Evolutionary conservation across 1,140 invertebrate genomes (phyloP).

Genomic region (Neodiprion lecontei): DNA sequence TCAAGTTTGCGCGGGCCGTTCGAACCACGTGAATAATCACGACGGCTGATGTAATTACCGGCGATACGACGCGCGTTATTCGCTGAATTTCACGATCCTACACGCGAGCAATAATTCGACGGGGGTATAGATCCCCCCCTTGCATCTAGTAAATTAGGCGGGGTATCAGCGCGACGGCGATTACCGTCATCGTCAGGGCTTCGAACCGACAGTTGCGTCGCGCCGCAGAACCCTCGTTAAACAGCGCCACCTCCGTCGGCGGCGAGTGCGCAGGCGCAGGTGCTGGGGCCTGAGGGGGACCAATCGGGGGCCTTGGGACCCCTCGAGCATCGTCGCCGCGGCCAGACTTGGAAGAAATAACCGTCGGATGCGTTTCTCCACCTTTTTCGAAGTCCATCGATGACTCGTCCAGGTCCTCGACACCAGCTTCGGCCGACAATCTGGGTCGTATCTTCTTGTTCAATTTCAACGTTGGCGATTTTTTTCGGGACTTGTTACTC

Average conservation of each 20-base stretch:
- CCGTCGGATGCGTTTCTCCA: background rate
- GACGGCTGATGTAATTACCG: background rate
- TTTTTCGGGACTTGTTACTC: background rate
- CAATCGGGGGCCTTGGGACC: background rate
- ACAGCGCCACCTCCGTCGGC: constrained; percentile 31
- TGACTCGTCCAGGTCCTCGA: background rate
- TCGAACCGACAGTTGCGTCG: constrained; percentile 11
- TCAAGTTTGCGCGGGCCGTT: too few relatives aligned
- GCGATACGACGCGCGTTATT: background rate
- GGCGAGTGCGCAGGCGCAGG: constrained; percentile 38
- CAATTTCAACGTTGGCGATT: background rate
- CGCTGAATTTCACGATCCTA: background rate
- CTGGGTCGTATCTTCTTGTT: background rate
- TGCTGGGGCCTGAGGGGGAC: constrained; percentile 23
- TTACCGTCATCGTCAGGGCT: constrained; percentile 9
- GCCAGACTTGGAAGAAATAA: background rate
- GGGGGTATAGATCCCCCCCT: background rate
- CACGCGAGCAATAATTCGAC: constrained; percentile 2
- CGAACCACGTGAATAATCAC: background rate
- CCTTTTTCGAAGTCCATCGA: background rate
- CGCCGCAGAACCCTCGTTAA: constrained; percentile 25
- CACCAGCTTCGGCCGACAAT: background rate
- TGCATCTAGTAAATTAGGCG: background rate
- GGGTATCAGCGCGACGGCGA: background rate
- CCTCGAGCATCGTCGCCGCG: background rate